A percentile compares a stretch with the other conserved stretches of the same genome.
These are phyloP conservation scores for Pteropus rufus DNA, from an alignment of 2,797 vertebrate species.

Conservation along the genomic window DNA sequence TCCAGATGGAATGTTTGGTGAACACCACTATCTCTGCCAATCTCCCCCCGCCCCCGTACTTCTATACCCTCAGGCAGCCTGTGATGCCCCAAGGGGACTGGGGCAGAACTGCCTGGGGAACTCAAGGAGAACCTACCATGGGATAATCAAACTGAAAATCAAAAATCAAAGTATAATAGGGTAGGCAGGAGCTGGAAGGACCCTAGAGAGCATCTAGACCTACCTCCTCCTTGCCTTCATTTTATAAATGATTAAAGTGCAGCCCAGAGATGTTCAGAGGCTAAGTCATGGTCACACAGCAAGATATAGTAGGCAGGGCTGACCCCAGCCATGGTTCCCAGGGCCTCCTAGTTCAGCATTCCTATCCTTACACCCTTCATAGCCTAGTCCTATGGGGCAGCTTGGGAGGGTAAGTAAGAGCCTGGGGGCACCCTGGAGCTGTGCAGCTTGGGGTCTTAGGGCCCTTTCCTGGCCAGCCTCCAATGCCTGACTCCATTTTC, in stretches of 20 bases:
- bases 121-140: not conserved
- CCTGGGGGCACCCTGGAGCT: not conserved
- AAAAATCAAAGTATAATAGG: not conserved
- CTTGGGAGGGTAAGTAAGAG: not conserved
- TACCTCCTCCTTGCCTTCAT: too few relatives aligned
- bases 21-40: not conserved
- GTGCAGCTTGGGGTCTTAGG: not conserved
- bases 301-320: not conserved
- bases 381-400: not conserved
- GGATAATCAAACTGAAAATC: not conserved
- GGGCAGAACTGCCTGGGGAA: not conserved
- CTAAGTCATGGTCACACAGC: not conserved
- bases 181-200: not conserved
- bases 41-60: not conserved
- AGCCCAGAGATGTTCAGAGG: not conserved
- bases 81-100: too few relatives aligned
- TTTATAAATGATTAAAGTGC: not conserved
- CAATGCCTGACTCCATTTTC: slow-evolving; percentile 63
- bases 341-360: not conserved
- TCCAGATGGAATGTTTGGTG: not conserved
- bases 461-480: not conserved
- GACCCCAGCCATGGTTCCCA: not conserved
- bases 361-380: fast-evolving
- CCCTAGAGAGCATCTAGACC: not conserved
- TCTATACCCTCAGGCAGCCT: not conserved